Evolutionary conservation across 2,113 vertebrate species (phyloP).

Genomic region (Oceanites oceanicus): DNA sequence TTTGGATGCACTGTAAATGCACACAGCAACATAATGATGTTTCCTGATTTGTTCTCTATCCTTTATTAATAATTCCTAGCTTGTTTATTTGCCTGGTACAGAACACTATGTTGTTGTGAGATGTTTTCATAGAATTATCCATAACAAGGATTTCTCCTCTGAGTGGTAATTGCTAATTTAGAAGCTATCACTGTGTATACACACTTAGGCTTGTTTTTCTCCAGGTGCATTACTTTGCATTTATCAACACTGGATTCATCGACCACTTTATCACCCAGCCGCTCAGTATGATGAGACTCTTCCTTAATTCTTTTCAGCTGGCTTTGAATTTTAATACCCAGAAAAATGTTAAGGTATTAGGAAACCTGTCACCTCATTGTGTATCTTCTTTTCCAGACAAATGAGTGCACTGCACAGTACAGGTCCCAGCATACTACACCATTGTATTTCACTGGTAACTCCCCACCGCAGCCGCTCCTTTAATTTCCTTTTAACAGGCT

Average conservation of each 20-base stretch:
- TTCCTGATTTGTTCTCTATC: neutral
- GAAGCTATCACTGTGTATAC: neutral
- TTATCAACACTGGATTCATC: constrained; percentile 1
- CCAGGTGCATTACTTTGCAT: constrained; percentile 14
- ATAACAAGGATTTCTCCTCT: neutral
- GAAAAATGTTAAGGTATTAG: neutral
- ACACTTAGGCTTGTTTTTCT: constrained; percentile 12
- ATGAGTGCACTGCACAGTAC: neutral
- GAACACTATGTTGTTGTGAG: neutral
- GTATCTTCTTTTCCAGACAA: neutral
- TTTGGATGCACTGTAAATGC: neutral
- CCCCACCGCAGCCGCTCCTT: neutral
- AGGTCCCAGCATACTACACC: neutral
- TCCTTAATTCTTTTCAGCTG: constrained; percentile 4
- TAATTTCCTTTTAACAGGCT: neutral
- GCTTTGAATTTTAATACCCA: constrained; percentile 16
- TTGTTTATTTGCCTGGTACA: neutral
- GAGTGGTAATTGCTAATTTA: constrained; percentile 30
- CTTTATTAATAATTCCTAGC: neutral
- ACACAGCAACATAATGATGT: neutral
- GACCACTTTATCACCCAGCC: constrained; percentile 20
- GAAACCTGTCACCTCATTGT: neutral
- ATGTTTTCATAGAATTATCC: constrained; percentile 6
- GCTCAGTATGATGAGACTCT: neutral
- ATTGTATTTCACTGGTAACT: neutral